phyloP scores from a whole-genome alignment of 2,113 vertebrate species.

The Protomyctophum bolini region DNA sequence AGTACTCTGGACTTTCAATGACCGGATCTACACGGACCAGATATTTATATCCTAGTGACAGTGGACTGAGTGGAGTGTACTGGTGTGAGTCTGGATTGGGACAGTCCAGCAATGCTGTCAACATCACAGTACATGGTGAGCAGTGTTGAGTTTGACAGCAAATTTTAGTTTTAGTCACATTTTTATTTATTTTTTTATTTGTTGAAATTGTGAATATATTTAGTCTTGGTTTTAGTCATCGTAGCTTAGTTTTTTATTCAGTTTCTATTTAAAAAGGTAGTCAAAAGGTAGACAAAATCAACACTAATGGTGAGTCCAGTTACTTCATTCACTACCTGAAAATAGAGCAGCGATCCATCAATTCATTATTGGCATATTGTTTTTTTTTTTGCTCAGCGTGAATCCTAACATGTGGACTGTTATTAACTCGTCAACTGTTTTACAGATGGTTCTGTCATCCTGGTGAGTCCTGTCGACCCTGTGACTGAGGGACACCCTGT shows the following conservation, averaged over 20 bases:
- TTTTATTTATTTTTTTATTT: too few relatives aligned
- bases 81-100: slow-evolving; percentile 55
- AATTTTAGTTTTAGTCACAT: too few relatives aligned
- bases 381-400: background rate
- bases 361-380: background rate
- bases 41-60: rapidly evolving
- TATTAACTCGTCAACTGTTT: background rate
- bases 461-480: slow-evolving; percentile 52
- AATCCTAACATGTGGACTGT: background rate
- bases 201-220: too few relatives aligned
- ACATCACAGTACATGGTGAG: slow-evolving; percentile 22
- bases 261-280: too few relatives aligned
- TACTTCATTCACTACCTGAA: too few relatives aligned
- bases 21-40: slow-evolving; percentile 4
- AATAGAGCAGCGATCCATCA: background rate
- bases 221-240: too few relatives aligned
- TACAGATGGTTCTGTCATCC: slow-evolving; percentile 15
- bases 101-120: slow-evolving; percentile 47
- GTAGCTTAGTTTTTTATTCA: too few relatives aligned
- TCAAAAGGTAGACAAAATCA: too few relatives aligned
- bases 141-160: too few relatives aligned
- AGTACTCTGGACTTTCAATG: background rate
- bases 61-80: slow-evolving; percentile 19
- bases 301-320: too few relatives aligned
- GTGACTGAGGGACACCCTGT: slow-evolving; percentile 51